Percentiles rank a stretch among this genome's conserved stretches.
Evolutionary conservation across 2,888 invertebrate genomes (phyloP).

Genomic region (Dioctria linearis): DNA sequence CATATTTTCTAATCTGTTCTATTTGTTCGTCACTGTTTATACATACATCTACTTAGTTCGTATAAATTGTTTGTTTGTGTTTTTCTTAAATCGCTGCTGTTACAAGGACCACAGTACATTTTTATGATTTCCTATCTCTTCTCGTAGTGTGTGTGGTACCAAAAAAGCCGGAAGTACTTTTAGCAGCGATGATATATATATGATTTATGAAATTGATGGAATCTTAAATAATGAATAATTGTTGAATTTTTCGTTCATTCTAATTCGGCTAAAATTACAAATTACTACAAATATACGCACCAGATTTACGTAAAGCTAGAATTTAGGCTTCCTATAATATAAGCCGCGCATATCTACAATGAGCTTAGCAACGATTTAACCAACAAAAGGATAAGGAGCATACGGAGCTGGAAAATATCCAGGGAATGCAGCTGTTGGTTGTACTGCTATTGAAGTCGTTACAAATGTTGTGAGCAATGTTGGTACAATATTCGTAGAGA

Average conservation of each 20-base stretch:
- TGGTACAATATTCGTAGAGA: conserved; percentile 86
- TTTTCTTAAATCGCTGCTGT: not conserved
- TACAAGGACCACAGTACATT: not conserved
- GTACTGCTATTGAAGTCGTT: conserved; percentile 84
- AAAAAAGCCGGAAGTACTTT: not conserved
- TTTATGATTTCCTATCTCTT: not conserved
- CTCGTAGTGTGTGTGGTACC: not conserved
- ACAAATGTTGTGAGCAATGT: conserved; percentile 87
- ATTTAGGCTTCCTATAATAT: not conserved
- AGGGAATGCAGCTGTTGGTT: conserved; percentile 80
- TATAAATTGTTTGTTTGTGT: not conserved
- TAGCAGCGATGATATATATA: conserved; percentile 6
- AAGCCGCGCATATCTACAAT: not conserved
- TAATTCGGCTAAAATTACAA: conserved; percentile 35
- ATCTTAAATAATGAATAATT: conserved; percentile 34
- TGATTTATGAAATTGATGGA: conserved; percentile 34
- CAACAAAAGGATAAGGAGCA: conserved; percentile 83
- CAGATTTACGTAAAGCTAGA: conserved; percentile 44
- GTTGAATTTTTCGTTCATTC: conserved; percentile 8
- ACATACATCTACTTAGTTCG: too few relatives aligned
- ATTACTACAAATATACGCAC: conserved; percentile 38
- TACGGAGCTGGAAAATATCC: conserved; percentile 85
- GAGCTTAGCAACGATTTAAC: conserved; percentile 68
- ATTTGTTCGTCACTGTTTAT: too few relatives aligned
- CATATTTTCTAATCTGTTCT: too few relatives aligned